Conservation (phyloP, 1,140 invertebrate species). For the Sesamia nonagrioides region DNA sequence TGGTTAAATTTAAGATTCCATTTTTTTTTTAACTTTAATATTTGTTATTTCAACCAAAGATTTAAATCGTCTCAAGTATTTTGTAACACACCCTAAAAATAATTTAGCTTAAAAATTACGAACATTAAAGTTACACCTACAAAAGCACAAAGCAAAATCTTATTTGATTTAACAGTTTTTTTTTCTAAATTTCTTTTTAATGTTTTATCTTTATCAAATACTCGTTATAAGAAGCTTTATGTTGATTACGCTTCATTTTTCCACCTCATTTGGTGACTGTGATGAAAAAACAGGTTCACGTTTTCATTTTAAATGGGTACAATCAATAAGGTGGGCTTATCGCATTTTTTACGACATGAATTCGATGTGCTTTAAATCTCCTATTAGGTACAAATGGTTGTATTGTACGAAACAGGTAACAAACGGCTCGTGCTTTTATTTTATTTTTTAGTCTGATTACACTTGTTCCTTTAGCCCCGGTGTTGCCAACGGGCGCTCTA, state of each 20-base stretch:
- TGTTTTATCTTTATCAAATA: conserved; percentile 46
- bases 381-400: conserved; percentile 73
- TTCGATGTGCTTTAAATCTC: conserved; percentile 81
- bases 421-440: conserved; percentile 63
- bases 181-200: conserved; percentile 35
- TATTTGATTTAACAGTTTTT: not conserved
- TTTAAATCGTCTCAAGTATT: not conserved
- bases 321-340: conserved; percentile 83
- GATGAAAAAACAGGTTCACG: conserved; percentile 75
- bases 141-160: not conserved
- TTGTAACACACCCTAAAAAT: not conserved
- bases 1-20: not conserved
- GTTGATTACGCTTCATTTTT: conserved; percentile 44
- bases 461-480: conserved; percentile 43
- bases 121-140: not conserved
- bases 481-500: conserved; percentile 43
- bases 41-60: too few species aligned
- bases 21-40: too few species aligned
- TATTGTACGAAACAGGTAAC: conserved; percentile 65
- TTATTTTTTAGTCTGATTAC: conserved; percentile 51
- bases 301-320: conserved; percentile 84
- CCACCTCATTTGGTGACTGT: conserved; percentile 56
- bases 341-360: conserved; percentile 82
- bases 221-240: conserved; percentile 44
- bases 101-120: not conserved